These are phyloP conservation scores for Meda fulgida DNA, from an alignment of 2,797 vertebrate species.

Conservation along the genomic window DNA sequence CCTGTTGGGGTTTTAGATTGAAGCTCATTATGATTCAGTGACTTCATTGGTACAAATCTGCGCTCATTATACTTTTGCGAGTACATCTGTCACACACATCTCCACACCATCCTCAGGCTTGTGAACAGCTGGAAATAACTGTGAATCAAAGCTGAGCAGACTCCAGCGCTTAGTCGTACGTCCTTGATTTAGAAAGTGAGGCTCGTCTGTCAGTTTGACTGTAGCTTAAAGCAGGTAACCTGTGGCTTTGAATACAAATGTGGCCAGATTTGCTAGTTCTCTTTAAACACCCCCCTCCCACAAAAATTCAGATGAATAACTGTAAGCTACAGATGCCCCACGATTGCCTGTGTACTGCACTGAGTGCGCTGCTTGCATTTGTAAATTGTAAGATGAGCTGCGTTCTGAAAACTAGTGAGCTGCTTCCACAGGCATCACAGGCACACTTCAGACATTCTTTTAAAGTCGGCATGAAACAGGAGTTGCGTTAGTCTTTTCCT, in stretches of 20 bases:
- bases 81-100: slow-evolving; percentile 22
- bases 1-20: slow-evolving; percentile 21
- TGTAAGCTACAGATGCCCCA: not conserved
- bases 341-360: not conserved
- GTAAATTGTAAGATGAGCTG: not conserved
- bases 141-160: slow-evolving; percentile 46
- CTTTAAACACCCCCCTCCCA: not conserved
- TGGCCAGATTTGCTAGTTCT: not conserved
- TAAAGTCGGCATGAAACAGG: not conserved
- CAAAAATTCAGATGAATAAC: slow-evolving; percentile 3
- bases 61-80: slow-evolving; percentile 28
- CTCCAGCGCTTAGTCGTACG: slow-evolving; percentile 7
- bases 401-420: not conserved
- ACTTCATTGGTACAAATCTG: slow-evolving; percentile 34
- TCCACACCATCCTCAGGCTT: slow-evolving; percentile 7
- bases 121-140: slow-evolving; percentile 46
- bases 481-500: not conserved
- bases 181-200: slow-evolving; percentile 35
- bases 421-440: not conserved
- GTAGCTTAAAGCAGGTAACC: slow-evolving; percentile 14
- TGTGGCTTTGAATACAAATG: slow-evolving; percentile 41
- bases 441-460: not conserved
- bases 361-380: not conserved
- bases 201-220: slow-evolving; percentile 31
- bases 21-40: slow-evolving; percentile 26